Percentiles rank a stretch among this genome's conserved stretches.
Conservation (phyloP, 1,140 invertebrate species). For the Trichogramma pretiosum region DNA sequence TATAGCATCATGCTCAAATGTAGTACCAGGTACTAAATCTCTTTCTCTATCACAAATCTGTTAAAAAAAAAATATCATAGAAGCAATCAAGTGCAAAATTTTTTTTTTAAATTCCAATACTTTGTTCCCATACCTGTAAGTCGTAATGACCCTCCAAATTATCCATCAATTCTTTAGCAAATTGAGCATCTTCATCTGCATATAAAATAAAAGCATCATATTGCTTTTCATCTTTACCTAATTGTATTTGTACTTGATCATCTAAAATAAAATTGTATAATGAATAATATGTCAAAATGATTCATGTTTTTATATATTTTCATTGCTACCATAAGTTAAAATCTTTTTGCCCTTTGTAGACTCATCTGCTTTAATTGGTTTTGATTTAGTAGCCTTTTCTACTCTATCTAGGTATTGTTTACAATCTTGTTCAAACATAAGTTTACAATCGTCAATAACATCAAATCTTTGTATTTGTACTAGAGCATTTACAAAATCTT, state of each 20-base stretch:
- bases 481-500: slow-evolving; percentile 45
- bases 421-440: slow-evolving; percentile 34
- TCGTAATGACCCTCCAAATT: slow-evolving; percentile 53
- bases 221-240: slow-evolving; percentile 45
- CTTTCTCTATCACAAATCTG: slow-evolving; percentile 60
- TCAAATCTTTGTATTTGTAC: slow-evolving; percentile 58
- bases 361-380: slow-evolving; percentile 20
- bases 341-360: slow-evolving; percentile 27
- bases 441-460: slow-evolving; percentile 56
- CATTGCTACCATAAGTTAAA: slow-evolving; percentile 37
- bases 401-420: slow-evolving; percentile 28
- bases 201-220: slow-evolving; percentile 67
- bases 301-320: too few relatives aligned
- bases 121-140: slow-evolving; percentile 60
- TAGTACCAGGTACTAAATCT: slow-evolving; percentile 54
- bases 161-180: slow-evolving; percentile 53
- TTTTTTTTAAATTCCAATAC: neutral
- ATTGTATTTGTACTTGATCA: slow-evolving; percentile 44
- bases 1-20: slow-evolving; percentile 61
- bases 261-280: too few relatives aligned
- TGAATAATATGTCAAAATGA: too few relatives aligned
- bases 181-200: slow-evolving; percentile 57
- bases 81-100: too few relatives aligned
- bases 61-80: too few relatives aligned
- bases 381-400: slow-evolving; percentile 23